These are phyloP conservation scores for Chironomus tentans DNA, from an alignment of 2,888 invertebrate species.

Conservation along the genomic window DNA sequence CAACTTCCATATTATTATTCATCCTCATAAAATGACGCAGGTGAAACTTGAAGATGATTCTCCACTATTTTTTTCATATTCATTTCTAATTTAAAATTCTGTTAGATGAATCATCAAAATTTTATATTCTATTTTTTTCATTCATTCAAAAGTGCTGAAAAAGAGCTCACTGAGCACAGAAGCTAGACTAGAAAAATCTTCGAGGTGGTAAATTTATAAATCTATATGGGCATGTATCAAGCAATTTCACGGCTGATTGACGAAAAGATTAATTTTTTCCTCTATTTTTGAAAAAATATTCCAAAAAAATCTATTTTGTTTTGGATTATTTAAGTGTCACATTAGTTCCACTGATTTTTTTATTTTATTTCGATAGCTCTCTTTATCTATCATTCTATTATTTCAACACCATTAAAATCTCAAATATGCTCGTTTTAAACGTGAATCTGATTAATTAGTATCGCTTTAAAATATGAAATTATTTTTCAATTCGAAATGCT, in stretches of 20 bases:
- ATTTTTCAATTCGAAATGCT: slow-evolving; percentile 4
- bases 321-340: background rate
- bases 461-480: slow-evolving; percentile 27
- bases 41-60: background rate
- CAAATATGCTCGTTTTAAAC: background rate
- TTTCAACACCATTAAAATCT: background rate
- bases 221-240: slow-evolving; percentile 22
- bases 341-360: background rate
- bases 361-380: background rate
- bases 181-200: background rate
- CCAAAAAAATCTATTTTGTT: background rate
- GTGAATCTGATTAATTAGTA: slow-evolving; percentile 27
- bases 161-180: background rate
- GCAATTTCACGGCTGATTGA: slow-evolving; percentile 26
- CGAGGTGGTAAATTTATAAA: slow-evolving; percentile 1
- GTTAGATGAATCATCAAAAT: background rate
- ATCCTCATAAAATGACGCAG: background rate
- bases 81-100: background rate
- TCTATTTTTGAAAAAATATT: background rate
- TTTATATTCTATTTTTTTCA: background rate
- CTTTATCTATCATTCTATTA: background rate
- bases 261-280: background rate
- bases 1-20: background rate
- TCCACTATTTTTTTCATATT: background rate
- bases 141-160: background rate